Evolutionary conservation across 2,888 invertebrate genomes (phyloP).

Genomic region (Eremobia ochroleuca): DNA sequence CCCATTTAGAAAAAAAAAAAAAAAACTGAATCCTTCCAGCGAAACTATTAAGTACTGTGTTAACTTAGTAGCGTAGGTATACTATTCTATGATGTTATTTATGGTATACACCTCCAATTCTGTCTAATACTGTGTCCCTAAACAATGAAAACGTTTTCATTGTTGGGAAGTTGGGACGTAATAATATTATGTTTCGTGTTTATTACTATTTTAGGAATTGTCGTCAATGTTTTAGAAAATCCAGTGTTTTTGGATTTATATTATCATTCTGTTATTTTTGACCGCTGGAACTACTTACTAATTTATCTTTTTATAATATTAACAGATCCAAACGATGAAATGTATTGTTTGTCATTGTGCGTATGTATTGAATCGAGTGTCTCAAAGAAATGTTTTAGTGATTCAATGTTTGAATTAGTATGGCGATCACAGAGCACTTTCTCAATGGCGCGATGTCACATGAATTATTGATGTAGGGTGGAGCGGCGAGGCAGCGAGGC

Average conservation of each 20-base stretch:
- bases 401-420: slow-evolving; percentile 87
- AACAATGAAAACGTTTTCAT: slow-evolving; percentile 49
- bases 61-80: too few relatives aligned
- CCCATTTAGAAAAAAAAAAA: slow-evolving; percentile 21
- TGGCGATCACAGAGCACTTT: slow-evolving; percentile 89
- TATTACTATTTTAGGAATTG: slow-evolving; percentile 53
- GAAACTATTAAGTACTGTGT: slow-evolving; percentile 2
- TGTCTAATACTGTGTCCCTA: too few relatives aligned
- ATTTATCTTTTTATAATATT: slow-evolving; percentile 46
- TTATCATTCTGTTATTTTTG: slow-evolving; percentile 21
- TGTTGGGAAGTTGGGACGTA: slow-evolving; percentile 32
- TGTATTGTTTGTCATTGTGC: slow-evolving; percentile 66
- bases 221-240: slow-evolving; percentile 45
- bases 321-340: slow-evolving; percentile 54
- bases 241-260: slow-evolving; percentile 32
- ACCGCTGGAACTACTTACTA: too few relatives aligned
- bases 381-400: slow-evolving; percentile 81
- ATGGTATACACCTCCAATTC: not conserved
- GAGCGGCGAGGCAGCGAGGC: slow-evolving; percentile 70
- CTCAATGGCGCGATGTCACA: slow-evolving; percentile 89
- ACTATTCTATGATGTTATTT: too few relatives aligned
- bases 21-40: not conserved
- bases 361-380: slow-evolving; percentile 63
- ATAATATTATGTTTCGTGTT: slow-evolving; percentile 39
- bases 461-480: slow-evolving; percentile 88